These are phyloP conservation scores for Drosophila triauraria DNA, from an alignment of 1,140 invertebrate species.

Conservation along the genomic window DNA sequence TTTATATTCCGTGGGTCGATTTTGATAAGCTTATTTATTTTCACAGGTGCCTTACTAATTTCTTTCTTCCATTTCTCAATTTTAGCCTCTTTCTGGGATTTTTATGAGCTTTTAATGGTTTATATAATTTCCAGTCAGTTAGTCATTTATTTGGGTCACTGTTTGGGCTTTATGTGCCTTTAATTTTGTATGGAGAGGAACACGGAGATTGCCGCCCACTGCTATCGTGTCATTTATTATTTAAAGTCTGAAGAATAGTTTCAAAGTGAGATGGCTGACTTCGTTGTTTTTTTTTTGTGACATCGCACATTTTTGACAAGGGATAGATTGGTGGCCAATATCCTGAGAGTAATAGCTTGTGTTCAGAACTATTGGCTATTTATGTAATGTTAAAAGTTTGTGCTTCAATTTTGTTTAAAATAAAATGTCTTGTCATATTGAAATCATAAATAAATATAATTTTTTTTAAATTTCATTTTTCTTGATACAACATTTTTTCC, in stretches of 20 bases:
- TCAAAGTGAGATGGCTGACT: background rate
- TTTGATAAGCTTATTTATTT: slow-evolving; percentile 71
- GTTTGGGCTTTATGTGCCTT: slow-evolving; percentile 43
- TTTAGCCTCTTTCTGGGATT: slow-evolving; percentile 4
- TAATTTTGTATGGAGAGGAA: slow-evolving; percentile 45
- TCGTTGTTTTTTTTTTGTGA: background rate
- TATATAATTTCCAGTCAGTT: slow-evolving; percentile 44
- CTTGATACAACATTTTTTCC: too few relatives aligned
- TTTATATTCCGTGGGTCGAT: slow-evolving; percentile 52
- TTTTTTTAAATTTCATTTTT: too few relatives aligned
- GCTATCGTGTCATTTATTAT: slow-evolving; percentile 11
- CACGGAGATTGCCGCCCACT: slow-evolving; percentile 26
- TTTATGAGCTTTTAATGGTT: slow-evolving; percentile 49
- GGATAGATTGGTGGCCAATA: background rate
- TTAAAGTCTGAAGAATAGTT: background rate
- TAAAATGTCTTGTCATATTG: background rate
- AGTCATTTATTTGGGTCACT: slow-evolving; percentile 57
- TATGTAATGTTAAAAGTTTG: background rate
- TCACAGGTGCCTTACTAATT: slow-evolving; percentile 69
- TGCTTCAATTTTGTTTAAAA: background rate
- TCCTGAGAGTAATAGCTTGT: too few relatives aligned
- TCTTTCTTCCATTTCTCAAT: slow-evolving; percentile 34
- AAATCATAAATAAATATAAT: background rate
- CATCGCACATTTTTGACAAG: slow-evolving; percentile 9
- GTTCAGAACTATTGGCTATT: too few relatives aligned